Evolutionary conservation across 2,888 invertebrate genomes (phyloP).

Genomic region (Eudemis profundana): DNA sequence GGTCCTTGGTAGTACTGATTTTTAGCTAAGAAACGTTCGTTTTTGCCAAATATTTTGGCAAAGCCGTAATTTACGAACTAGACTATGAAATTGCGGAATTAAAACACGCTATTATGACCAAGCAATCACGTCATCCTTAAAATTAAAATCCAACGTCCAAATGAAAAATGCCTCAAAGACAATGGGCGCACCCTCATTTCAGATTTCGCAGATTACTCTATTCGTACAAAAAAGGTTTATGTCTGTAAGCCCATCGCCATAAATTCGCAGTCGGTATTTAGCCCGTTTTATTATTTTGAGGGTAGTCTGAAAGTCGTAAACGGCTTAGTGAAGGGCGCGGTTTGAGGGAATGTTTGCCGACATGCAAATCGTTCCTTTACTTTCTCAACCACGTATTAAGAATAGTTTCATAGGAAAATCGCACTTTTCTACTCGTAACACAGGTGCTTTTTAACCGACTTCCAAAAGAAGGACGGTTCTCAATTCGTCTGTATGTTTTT

Average conservation of each 20-base stretch:
- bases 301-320: slow-evolving; percentile 25
- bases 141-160: slow-evolving; percentile 26
- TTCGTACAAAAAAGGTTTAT: slow-evolving; percentile 15
- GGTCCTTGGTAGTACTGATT: too few species aligned
- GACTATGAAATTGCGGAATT: too few species aligned
- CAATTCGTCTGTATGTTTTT: too few species aligned
- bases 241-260: slow-evolving; percentile 6
- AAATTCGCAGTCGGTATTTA: slow-evolving; percentile 30
- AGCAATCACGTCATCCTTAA: slow-evolving; percentile 11
- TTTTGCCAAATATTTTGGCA: too few species aligned
- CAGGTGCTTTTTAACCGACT: too few species aligned
- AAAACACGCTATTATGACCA: background rate
- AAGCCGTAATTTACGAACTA: too few species aligned
- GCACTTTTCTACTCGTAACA: too few species aligned
- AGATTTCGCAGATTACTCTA: slow-evolving; percentile 11
- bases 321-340: background rate
- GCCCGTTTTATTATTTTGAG: slow-evolving; percentile 35
- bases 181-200: slow-evolving; percentile 27
- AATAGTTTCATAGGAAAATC: too few species aligned
- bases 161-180: slow-evolving; percentile 34
- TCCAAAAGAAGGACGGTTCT: too few species aligned
- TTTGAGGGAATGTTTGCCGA: background rate
- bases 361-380: too few species aligned
- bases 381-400: too few species aligned
- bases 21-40: too few species aligned